Base-by-base conservation (phyloP, 2,113 vertebrate genomes). In the Jacana jacana region DNA sequence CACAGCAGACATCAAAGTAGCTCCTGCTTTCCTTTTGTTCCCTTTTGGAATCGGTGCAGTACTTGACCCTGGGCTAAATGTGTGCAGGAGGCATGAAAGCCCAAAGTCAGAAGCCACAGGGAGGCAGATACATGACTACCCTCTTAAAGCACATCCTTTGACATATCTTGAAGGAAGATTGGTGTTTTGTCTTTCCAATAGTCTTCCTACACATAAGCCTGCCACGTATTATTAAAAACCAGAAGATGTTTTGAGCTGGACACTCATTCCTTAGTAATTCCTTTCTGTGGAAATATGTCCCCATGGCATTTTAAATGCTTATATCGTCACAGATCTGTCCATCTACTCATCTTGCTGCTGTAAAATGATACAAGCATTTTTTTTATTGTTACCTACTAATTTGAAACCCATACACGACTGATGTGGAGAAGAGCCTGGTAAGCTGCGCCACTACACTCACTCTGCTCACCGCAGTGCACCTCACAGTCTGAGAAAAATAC, bases 111-210 rank as follows among this genome's bases (percentile, higher is more conserved):
- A 86, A 83, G 71, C 69, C 35, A 25, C 1, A 0, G 58, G 64
- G 39, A 93, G 60, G 51, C 65, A 95, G 82, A 94, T 80, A 10
- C 1, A 16, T 97, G 95, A 97, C 91, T 95, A 94, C 37, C 39
- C 79, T 81, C 80, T 70, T 66, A 78, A 95, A 94, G 87, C 83
- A 96, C 0, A 9, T 95, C 93, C 81, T 96, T 95, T 92, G 71
- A 89, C 44, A 40, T 93, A 81, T 75, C 80, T 87, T 89, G 83
- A 89, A 86, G 76, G 81, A 95, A 68, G 64, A 46, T 10, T 79
- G 63, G 57, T 95, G 92, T 76, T 95, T 96, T 48, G 75, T 88
- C 61, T 89, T 86, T 30, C 88, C 94, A 94, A 60, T 92, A 93
- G 42, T 83, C 83, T 83, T 97, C 94, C 95, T 91, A 94, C 86